A percentile compares a stretch with the other conserved stretches of the same genome.
Conservation (phyloP, 2,797 vertebrate species). For the Schizopygopsis pylzovi region DNA sequence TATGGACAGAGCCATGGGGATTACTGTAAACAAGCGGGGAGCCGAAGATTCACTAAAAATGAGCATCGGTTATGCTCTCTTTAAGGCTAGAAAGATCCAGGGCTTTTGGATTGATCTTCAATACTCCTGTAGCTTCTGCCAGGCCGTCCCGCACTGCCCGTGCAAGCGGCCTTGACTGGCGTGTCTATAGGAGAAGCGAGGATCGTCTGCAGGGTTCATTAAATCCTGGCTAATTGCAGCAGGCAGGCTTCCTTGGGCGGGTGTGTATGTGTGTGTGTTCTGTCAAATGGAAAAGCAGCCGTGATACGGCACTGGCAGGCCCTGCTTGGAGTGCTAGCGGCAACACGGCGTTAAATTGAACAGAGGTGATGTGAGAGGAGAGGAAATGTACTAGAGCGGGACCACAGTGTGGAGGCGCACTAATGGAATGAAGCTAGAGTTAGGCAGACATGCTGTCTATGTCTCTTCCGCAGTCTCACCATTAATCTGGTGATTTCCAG, state of each 20-base stretch:
- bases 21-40: slow-evolving; percentile 43
- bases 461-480: slow-evolving; percentile 24
- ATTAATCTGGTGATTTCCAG: slow-evolving; percentile 49
- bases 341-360: slow-evolving; percentile 44
- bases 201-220: slow-evolving; percentile 33
- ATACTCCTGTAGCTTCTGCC: slow-evolving; percentile 21
- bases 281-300: slow-evolving; percentile 27
- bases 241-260: slow-evolving; percentile 24
- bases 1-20: slow-evolving; percentile 44
- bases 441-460: slow-evolving; percentile 45
- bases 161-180: slow-evolving; percentile 29
- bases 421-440: slow-evolving; percentile 53
- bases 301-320: slow-evolving; percentile 38
- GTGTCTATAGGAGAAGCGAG: slow-evolving; percentile 9
- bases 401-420: slow-evolving; percentile 36
- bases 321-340: slow-evolving; percentile 27
- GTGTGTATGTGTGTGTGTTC: slow-evolving; percentile 40
- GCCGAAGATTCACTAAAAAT: slow-evolving; percentile 37
- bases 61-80: slow-evolving; percentile 26
- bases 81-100: slow-evolving; percentile 18
- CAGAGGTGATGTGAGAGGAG: slow-evolving; percentile 46
- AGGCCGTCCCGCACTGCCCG: not conserved
- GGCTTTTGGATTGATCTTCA: slow-evolving; percentile 46
- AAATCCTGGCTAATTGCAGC: slow-evolving; percentile 44
- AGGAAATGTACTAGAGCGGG: slow-evolving; percentile 50